These are phyloP conservation scores for Taeniopygia guttata DNA, from an alignment of 2,797 vertebrate species.

Conservation along the genomic window DNA sequence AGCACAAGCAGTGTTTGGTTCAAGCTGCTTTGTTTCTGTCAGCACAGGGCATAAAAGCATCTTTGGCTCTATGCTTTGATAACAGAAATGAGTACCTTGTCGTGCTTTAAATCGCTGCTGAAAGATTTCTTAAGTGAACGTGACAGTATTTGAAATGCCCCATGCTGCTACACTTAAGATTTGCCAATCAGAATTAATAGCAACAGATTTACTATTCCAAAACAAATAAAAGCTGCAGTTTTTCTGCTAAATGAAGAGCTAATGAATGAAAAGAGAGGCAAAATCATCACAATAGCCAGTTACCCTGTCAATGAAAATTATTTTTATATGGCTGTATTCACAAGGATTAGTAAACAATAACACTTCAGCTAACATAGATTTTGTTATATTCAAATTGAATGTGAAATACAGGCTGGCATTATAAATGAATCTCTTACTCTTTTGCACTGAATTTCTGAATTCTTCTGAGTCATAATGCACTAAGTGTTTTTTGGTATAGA, in stretches of 20 bases:
- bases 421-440: slow-evolving; percentile 47
- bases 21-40: neutral
- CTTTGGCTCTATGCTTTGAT: slow-evolving; percentile 23
- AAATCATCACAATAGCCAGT: slow-evolving; percentile 50
- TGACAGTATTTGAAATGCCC: slow-evolving; percentile 40
- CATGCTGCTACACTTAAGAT: slow-evolving; percentile 23
- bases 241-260: slow-evolving; percentile 42
- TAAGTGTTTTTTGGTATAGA: neutral
- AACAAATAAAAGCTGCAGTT: slow-evolving; percentile 53
- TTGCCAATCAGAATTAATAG: slow-evolving; percentile 67
- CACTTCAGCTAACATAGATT: slow-evolving; percentile 52
- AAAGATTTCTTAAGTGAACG: slow-evolving; percentile 47
- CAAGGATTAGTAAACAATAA: slow-evolving; percentile 69
- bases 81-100: slow-evolving; percentile 49
- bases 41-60: neutral
- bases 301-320: slow-evolving; percentile 76
- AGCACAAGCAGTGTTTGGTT: neutral
- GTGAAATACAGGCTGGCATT: slow-evolving; percentile 62
- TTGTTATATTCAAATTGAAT: slow-evolving; percentile 64
- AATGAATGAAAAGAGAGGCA: slow-evolving; percentile 50
- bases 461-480: slow-evolving; percentile 28
- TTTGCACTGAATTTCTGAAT: slow-evolving; percentile 7
- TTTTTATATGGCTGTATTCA: slow-evolving; percentile 57
- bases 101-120: slow-evolving; percentile 40
- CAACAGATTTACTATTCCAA: slow-evolving; percentile 51